Base-by-base conservation (phyloP, 2,797 vertebrate genomes). In the Poeciliopsis turneri region DNA sequence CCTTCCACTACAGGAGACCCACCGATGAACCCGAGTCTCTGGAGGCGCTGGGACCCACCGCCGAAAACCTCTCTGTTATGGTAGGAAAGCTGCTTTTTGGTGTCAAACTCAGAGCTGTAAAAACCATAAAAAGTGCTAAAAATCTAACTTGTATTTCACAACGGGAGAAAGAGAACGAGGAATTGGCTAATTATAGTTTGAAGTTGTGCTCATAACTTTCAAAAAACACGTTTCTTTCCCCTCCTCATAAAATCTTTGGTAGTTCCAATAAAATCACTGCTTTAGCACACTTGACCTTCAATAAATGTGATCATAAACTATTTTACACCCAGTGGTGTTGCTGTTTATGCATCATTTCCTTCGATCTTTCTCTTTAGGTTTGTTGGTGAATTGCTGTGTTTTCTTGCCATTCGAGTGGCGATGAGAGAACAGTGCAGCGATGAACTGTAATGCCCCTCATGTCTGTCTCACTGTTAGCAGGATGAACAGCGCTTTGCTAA, bases 1-100 rank as follows among this genome's bases (percentile, higher is more conserved):
- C 98, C 74, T 99, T 99, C 93, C 96, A 98, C 94, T 99, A 99
- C 93, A 97, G 96, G 95, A 97, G 98, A 76, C 97, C 98, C 49
- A 88, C 97, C 1, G 97, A 99, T 79, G 97, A 98, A 72, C 97
- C 97, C 2, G 98, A 99, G 91, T 98, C 97, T 66, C 89, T 99
- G 78, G 97, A 98, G 95, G 97, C 98, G 13, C 93, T 98, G 81
- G 98, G 98, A 69, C 97, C 98, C 70, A 99, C 97, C 80, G 95
- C 96, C 0, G 97, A 99, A 96, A 98, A 96, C 92, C 96, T 99
- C 81, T 90, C 98, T 84, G 96, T 99, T 90, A 99, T 99, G 98
- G 98, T 99, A 98, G 96, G 15, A 70, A 70, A 45, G 39, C 12
- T 13, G 23, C 13, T 25, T 43, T 69, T 46, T 69, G 23, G 20